A percentile compares a stretch with the other conserved stretches of the same genome.
These are phyloP conservation scores for Oreohelix idahoensis DNA, from an alignment of 1,140 invertebrate genomes.

Conservation along the genomic window DNA sequence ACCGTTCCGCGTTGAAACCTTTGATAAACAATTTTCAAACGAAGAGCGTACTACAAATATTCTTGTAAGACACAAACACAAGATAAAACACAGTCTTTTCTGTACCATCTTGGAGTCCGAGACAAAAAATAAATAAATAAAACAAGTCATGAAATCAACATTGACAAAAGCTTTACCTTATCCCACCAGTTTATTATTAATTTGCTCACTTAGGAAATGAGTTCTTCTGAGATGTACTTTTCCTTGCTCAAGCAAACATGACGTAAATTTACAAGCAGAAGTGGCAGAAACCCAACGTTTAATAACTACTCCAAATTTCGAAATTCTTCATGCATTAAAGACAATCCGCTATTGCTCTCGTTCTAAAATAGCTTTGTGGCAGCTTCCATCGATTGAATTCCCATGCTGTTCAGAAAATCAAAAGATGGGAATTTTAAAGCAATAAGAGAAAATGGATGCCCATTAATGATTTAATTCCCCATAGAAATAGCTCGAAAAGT, in stretches of 20 bases:
- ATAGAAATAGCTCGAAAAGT: constrained; percentile 2
- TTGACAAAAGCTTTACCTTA: not conserved
- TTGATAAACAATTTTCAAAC: too few species aligned
- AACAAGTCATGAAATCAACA: not conserved
- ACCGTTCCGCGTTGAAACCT: too few species aligned
- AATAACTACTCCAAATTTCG: not conserved
- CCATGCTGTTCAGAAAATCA: not conserved
- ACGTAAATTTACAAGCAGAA: not conserved
- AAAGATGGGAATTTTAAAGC: constrained; percentile 17
- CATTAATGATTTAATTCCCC: constrained; percentile 17
- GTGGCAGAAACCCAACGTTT: not conserved
- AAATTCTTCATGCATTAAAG: not conserved
- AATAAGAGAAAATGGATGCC: constrained; percentile 5
- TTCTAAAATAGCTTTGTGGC: not conserved
- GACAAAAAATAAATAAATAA: too few species aligned
- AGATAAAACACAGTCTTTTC: too few species aligned
- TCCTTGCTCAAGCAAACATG: not conserved
- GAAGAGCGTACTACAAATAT: too few species aligned
- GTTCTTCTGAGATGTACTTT: not conserved
- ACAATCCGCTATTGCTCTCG: not conserved
- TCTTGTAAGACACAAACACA: too few species aligned
- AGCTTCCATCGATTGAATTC: not conserved
- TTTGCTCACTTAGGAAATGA: not conserved
- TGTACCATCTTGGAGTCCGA: too few species aligned
- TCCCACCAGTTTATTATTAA: not conserved